These are phyloP conservation scores for Suncus etruscus DNA, from an alignment of 2,113 vertebrate species.

Conservation along the genomic window DNA sequence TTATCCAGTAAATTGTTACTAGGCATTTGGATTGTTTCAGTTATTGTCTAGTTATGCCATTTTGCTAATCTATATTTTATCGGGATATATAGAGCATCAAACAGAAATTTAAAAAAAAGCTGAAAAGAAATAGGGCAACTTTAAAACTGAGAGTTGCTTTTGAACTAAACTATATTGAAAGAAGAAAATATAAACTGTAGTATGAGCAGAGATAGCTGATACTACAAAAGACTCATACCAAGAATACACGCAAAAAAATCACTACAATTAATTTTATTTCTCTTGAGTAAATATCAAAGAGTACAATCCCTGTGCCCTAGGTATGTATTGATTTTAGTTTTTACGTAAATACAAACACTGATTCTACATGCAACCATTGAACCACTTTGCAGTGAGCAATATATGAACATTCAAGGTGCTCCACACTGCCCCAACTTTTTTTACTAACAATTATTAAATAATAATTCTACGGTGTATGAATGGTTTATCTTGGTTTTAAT, in stretches of 20 bases:
- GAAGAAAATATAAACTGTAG: neutral
- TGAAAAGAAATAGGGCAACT: neutral
- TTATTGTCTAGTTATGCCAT: neutral
- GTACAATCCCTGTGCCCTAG: neutral
- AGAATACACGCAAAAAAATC: neutral
- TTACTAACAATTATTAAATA: no score
- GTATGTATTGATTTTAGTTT: neutral
- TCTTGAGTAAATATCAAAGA: neutral
- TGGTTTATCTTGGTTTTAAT: neutral
- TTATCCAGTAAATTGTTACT: conserved; percentile 2
- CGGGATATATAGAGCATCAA: neutral
- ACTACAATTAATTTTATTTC: neutral
- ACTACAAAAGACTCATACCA: neutral
- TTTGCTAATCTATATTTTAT: neutral
- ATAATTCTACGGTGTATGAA: neutral
- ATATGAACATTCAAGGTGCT: neutral
- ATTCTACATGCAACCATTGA: neutral
- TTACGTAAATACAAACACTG: neutral
- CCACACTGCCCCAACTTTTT: no score
- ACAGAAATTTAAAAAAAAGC: neutral
- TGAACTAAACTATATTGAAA: neutral
- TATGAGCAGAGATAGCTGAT: neutral
- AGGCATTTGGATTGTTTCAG: no score
- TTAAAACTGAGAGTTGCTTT: conserved; percentile 7
- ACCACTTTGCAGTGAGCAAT: neutral